phyloP scores from a whole-genome alignment of 1,140 invertebrate genomes.

The Papilio aristodemus region DNA sequence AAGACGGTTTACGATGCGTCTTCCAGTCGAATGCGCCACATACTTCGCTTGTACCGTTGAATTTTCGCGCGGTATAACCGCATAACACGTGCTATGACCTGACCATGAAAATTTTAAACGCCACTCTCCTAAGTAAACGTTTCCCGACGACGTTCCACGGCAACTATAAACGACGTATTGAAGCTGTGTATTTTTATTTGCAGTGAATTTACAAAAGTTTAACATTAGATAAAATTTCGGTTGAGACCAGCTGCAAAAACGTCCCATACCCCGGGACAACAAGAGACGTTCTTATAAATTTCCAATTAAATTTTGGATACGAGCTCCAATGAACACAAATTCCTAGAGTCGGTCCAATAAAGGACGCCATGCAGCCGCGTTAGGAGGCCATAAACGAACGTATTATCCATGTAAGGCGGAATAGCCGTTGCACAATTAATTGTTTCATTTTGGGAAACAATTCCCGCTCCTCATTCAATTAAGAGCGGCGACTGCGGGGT shows the following conservation, averaged over 20 bases:
- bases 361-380: slow-evolving; percentile 78
- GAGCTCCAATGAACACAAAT: slow-evolving; percentile 79
- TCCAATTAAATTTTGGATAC: slow-evolving; percentile 78
- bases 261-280: slow-evolving; percentile 57
- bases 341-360: slow-evolving; percentile 79
- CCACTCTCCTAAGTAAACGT: slow-evolving; percentile 65
- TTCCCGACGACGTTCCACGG: slow-evolving; percentile 35
- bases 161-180: slow-evolving; percentile 44
- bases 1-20: slow-evolving; percentile 79
- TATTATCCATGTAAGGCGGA: slow-evolving; percentile 81
- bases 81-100: slow-evolving; percentile 74
- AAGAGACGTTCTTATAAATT: slow-evolving; percentile 76
- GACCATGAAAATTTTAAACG: slow-evolving; percentile 79
- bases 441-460: slow-evolving; percentile 81
- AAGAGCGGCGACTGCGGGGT: slow-evolving; percentile 73
- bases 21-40: slow-evolving; percentile 74
- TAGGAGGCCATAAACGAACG: slow-evolving; percentile 79
- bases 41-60: slow-evolving; percentile 66
- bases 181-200: slow-evolving; percentile 55
- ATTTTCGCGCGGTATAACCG: slow-evolving; percentile 66
- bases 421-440: slow-evolving; percentile 81
- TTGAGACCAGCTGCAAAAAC: slow-evolving; percentile 64
- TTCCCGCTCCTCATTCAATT: slow-evolving; percentile 80
- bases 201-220: slow-evolving; percentile 24
- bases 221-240: slow-evolving; percentile 44